Conservation (phyloP, 2,113 vertebrate genomes). For the Hoplias malabaricus region DNA sequence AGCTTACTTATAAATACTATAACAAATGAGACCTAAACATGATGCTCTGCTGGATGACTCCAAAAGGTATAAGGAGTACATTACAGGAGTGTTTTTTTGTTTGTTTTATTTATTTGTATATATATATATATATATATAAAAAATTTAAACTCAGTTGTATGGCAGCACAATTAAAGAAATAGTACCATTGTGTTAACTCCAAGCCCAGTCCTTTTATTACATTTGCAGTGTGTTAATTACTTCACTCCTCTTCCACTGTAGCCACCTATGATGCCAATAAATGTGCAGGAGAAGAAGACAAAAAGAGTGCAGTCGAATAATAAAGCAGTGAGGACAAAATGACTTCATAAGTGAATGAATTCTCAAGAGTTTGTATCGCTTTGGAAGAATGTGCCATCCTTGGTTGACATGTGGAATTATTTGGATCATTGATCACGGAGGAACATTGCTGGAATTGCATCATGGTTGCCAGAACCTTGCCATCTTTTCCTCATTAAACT, state of each 20-base stretch:
- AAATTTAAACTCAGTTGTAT: too few species aligned
- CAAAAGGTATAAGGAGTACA: too few species aligned
- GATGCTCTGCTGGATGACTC: too few species aligned
- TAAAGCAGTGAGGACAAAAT: neutral
- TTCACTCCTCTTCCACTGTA: neutral
- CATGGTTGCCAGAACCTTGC: slow-evolving; percentile 64
- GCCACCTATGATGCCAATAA: neutral
- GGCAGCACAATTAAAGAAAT: too few species aligned
- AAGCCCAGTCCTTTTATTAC: neutral
- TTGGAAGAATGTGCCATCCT: slow-evolving; percentile 61
- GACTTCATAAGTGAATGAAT: slow-evolving; percentile 26
- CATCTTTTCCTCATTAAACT: slow-evolving; percentile 48
- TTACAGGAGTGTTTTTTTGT: too few species aligned
- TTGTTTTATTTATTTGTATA: too few species aligned
- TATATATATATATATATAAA: too few species aligned
- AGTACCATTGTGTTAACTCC: neutral
- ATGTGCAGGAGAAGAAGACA: too few species aligned
- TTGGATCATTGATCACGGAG: slow-evolving; percentile 68
- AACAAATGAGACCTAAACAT: too few species aligned
- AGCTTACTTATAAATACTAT: too few species aligned
- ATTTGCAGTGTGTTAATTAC: neutral
- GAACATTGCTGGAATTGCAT: slow-evolving; percentile 70
- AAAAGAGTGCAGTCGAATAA: neutral
- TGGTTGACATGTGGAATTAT: slow-evolving; percentile 64
- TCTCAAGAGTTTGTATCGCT: slow-evolving; percentile 54